phyloP scores from a whole-genome alignment of 2,888 invertebrate genomes.

The Plutella xylostella region DNA sequence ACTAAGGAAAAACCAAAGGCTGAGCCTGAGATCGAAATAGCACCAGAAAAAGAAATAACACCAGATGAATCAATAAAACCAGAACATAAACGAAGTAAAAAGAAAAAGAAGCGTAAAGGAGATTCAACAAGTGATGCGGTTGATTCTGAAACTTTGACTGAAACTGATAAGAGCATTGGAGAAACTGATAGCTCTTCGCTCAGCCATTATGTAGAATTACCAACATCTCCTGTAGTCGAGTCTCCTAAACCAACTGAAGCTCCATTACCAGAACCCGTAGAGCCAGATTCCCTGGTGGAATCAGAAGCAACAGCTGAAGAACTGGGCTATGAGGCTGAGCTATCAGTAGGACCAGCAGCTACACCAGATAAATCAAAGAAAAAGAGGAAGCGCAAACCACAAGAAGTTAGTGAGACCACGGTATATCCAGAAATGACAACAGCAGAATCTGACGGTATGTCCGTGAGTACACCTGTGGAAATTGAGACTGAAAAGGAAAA shows the following conservation, averaged over 20 bases:
- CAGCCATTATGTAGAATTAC: constrained; percentile 52
- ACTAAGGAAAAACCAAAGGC: constrained; percentile 16
- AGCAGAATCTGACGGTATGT: constrained; percentile 46
- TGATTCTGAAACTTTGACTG: constrained; percentile 31
- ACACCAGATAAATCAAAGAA: constrained; percentile 47
- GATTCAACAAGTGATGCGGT: constrained; percentile 33
- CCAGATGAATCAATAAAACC: constrained; percentile 28
- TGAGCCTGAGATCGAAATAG: constrained; percentile 37
- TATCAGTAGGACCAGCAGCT: constrained; percentile 51
- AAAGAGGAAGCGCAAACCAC: constrained; percentile 57
- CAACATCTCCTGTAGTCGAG: constrained; percentile 55
- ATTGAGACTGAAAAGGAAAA: constrained; percentile 30
- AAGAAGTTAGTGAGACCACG: constrained; percentile 48
- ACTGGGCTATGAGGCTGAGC: constrained; percentile 78
- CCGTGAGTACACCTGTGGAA: too few species aligned
- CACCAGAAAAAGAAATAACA: constrained; percentile 26
- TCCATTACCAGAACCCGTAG: constrained; percentile 25
- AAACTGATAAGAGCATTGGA: constrained; percentile 44
- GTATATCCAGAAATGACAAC: constrained; percentile 47
- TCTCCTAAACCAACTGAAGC: constrained; percentile 51
- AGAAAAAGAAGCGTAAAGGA: constrained; percentile 74
- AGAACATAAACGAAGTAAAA: constrained; percentile 71
- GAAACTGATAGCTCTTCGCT: constrained; percentile 55
- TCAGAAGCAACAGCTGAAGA: constrained; percentile 61
- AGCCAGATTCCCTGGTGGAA: constrained; percentile 54